These are phyloP conservation scores for Dascillus cervinus DNA, from an alignment of 2,888 invertebrate species.

Conservation along the genomic window DNA sequence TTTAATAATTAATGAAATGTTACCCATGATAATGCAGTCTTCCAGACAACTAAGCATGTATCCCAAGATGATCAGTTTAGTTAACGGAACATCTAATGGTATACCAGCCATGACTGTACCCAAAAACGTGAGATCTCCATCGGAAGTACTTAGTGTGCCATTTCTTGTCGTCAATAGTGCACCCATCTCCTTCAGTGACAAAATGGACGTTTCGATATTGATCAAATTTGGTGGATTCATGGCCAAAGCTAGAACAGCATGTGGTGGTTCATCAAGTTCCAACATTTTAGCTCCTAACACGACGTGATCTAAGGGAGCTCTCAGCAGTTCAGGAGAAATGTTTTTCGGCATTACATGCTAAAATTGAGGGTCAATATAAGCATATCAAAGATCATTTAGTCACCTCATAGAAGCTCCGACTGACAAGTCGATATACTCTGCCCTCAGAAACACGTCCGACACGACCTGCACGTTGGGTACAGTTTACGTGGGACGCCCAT, in stretches of 20 bases:
- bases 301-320: slow-evolving; percentile 73
- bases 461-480: slow-evolving; percentile 83
- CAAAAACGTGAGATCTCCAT: slow-evolving; percentile 83
- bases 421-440: slow-evolving; percentile 75
- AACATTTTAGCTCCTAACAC: slow-evolving; percentile 76
- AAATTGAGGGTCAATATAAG: too few species aligned
- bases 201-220: slow-evolving; percentile 73
- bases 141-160: slow-evolving; percentile 36
- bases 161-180: slow-evolving; percentile 59
- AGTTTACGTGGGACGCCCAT: slow-evolving; percentile 89
- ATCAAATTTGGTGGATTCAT: slow-evolving; percentile 79
- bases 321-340: slow-evolving; percentile 65
- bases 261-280: slow-evolving; percentile 70
- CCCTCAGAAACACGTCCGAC: slow-evolving; percentile 84
- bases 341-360: slow-evolving; percentile 51
- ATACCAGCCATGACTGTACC: slow-evolving; percentile 75
- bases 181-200: slow-evolving; percentile 84
- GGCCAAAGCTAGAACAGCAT: slow-evolving; percentile 71
- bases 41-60: slow-evolving; percentile 78
- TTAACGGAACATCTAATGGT: slow-evolving; percentile 74
- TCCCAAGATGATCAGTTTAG: slow-evolving; percentile 80
- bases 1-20: slow-evolving; percentile 13
- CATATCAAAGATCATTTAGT: slow-evolving; percentile 18
- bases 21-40: slow-evolving; percentile 77
- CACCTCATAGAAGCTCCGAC: slow-evolving; percentile 57